Evolutionary conservation across 1,140 invertebrate genomes (phyloP), one percentile per base, ranked within the genome.

Genomic region (Rhagoletis zephyria): DNA sequence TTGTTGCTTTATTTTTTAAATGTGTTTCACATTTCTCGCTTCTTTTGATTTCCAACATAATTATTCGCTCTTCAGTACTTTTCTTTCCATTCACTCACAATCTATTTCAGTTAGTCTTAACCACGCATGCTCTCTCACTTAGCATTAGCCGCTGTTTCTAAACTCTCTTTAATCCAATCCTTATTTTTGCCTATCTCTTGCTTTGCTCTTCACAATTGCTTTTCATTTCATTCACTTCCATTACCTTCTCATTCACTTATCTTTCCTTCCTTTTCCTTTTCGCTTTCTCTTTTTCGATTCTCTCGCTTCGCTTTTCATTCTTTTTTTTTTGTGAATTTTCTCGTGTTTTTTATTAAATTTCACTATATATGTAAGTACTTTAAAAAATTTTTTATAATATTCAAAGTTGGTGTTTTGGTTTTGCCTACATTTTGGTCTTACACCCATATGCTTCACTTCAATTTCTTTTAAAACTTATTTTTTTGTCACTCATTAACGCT

Each of bases 291-390:
- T 30, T 40, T 42, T 40, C 64, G 19, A 56, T 56, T 7, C 51
- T 56, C 14, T 56, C 12, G 40, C 42, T 74, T 45, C 67, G 67
- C 67, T n/a, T 14, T 45, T 45, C 42, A n/a, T 48, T 74, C 7
- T 74, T 45, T 4, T 48, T 81, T 81, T 81, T 81, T 81, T 19
- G n/a, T 48, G 45, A 12, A 81, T 56, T 81, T 81, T 56, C 6
- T 81, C n/a, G 3, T 30, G 3, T 89, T 51, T 77, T 77, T 90
- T 90, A 87, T 90, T 91, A 90, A 91, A 91, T 92, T 92, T 91
- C 89, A 91, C 91, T 92, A 91, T 92, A 90, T 92, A 30, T 30
- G 30, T 30, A 90, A 90, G 89, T 90, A 65, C 89, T 90, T 87
- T 89, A 89, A 91, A 91, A 91, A 91, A 90, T 88, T 81, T 88